These are phyloP conservation scores for Pyrrhosoma nymphula DNA, from an alignment of 2,888 invertebrate species.

Conservation along the genomic window DNA sequence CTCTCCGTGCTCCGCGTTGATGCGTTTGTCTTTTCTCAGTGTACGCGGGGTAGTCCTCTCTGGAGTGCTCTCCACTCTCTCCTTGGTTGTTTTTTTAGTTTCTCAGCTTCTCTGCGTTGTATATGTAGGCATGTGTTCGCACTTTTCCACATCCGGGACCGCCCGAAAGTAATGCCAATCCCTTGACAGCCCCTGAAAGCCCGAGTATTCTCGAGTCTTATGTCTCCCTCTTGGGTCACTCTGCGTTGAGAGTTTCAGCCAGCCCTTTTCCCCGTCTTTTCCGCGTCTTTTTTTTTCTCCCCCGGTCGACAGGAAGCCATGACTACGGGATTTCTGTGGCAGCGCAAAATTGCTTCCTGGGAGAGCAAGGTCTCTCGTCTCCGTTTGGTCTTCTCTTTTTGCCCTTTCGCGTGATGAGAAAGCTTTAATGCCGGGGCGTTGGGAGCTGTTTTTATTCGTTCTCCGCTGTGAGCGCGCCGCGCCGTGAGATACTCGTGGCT, in stretches of 20 bases:
- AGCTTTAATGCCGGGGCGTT: neutral
- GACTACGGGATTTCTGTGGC: conserved; percentile 45
- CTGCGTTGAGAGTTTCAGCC: too few species aligned
- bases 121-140: neutral
- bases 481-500: neutral
- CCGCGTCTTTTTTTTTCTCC: neutral
- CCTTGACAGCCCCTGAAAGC: neutral
- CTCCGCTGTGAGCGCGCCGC: neutral
- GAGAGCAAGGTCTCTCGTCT: neutral
- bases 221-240: neutral
- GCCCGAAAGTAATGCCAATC: neutral
- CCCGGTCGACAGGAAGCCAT: neutral
- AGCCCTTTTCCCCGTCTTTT: too few species aligned
- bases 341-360: conserved; percentile 62
- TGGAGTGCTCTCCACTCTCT: too few species aligned
- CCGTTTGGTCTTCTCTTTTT: neutral
- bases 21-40: neutral
- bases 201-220: neutral
- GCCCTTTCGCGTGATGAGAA: conserved; percentile 10
- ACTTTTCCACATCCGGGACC: neutral
- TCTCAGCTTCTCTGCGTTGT: too few species aligned
- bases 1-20: too few species aligned
- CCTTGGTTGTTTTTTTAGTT: too few species aligned
- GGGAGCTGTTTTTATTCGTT: neutral
- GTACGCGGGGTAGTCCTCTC: neutral